phyloP scores from a whole-genome alignment of 2,888 invertebrate genomes.

The Ypsolopha sequella region DNA sequence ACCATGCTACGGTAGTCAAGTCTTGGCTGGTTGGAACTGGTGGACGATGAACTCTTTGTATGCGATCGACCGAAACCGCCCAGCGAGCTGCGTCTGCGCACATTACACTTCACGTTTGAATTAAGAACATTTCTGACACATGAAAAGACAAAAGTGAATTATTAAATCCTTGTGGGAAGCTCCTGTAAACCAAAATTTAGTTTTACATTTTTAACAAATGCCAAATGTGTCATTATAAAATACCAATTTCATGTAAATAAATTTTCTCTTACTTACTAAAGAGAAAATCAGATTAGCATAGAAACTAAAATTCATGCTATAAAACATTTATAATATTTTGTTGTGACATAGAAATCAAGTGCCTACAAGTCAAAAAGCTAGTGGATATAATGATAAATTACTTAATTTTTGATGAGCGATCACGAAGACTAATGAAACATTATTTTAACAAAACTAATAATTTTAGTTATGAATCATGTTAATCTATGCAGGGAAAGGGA shows the following conservation, averaged over 20 bases:
- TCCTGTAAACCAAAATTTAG: too few species aligned
- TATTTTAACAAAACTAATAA: neutral
- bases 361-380: neutral
- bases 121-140: conserved; percentile 3
- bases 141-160: too few species aligned
- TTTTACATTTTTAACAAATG: conserved; percentile 2
- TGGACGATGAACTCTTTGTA: conserved; percentile 73
- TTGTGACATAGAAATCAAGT: neutral
- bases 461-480: neutral
- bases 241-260: neutral
- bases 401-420: neutral
- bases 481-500: neutral
- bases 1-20: conserved; percentile 94
- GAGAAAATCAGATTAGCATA: neutral
- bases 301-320: neutral
- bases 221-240: neutral
- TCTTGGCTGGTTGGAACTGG: conserved; percentile 76
- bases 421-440: conserved; percentile 1
- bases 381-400: neutral
- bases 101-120: neutral
- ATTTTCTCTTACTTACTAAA: neutral
- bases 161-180: too few species aligned
- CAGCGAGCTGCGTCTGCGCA: conserved; percentile 85
- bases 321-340: neutral
- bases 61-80: conserved; percentile 86